These are phyloP conservation scores for Spea hammondii DNA, from an alignment of 2,797 vertebrate species.

Conservation along the genomic window DNA sequence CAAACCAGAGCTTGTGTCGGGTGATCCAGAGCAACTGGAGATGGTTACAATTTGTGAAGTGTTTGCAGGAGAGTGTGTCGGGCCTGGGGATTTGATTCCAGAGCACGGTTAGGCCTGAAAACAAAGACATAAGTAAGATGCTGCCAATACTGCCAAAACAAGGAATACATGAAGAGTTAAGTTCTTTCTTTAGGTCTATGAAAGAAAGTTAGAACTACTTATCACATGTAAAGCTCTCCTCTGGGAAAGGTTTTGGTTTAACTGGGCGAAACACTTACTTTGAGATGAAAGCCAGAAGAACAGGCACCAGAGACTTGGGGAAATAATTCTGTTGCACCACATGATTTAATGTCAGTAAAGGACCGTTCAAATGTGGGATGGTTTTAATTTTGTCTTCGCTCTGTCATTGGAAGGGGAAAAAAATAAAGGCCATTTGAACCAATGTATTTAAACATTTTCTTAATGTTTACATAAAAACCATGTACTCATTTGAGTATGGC, in stretches of 20 bases:
- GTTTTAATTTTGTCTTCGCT: constrained; percentile 92
- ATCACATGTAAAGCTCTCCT: too few relatives aligned
- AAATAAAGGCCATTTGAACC: neutral
- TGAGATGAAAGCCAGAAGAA: constrained; percentile 83
- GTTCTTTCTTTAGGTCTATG: too few relatives aligned
- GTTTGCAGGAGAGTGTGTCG: constrained; percentile 82
- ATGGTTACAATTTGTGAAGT: constrained; percentile 67
- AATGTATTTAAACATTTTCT: neutral
- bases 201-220: too few relatives aligned
- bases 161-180: too few relatives aligned
- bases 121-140: constrained; percentile 30
- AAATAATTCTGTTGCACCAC: constrained; percentile 91
- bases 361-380: constrained; percentile 82
- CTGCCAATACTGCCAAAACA: too few relatives aligned
- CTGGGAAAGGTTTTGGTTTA: neutral
- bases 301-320: constrained; percentile 78
- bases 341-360: constrained; percentile 86
- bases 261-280: constrained; percentile 75
- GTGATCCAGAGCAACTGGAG: constrained; percentile 18
- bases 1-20: neutral
- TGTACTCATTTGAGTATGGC: neutral
- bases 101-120: constrained; percentile 76
- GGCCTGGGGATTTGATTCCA: constrained; percentile 82
- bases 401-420: constrained; percentile 60
- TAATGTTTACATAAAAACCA: neutral